These are phyloP conservation scores for Craniophora ligustri DNA, from an alignment of 2,888 invertebrate genomes.

Conservation along the genomic window DNA sequence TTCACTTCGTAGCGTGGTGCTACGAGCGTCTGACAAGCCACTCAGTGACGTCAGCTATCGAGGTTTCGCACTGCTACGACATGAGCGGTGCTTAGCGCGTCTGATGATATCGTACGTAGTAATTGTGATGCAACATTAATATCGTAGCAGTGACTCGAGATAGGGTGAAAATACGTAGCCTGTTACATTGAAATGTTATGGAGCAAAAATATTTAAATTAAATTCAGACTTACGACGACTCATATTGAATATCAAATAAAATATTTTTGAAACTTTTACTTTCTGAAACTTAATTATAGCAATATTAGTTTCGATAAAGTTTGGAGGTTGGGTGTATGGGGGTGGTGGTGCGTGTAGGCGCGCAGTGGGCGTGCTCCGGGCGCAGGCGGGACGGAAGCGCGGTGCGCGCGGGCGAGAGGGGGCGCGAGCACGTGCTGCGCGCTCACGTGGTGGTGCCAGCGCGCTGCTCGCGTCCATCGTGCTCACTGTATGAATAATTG, in stretches of 20 bases:
- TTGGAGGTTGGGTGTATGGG: constrained; percentile 47
- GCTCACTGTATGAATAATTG: constrained; percentile 87
- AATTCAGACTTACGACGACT: not conserved
- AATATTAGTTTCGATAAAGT: constrained; percentile 46
- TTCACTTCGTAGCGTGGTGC: constrained; percentile 63
- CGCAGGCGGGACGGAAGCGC: constrained; percentile 64
- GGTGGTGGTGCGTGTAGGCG: constrained; percentile 63
- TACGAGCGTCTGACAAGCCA: constrained; percentile 54
- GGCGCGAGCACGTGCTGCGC: constrained; percentile 84
- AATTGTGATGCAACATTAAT: constrained; percentile 33
- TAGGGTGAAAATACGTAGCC: not conserved
- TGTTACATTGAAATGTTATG: not conserved
- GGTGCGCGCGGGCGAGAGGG: constrained; percentile 65
- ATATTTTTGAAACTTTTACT: constrained; percentile 36
- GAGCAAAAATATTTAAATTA: not conserved
- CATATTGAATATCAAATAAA: not conserved
- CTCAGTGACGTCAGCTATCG: constrained; percentile 60
- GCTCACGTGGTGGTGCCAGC: constrained; percentile 84
- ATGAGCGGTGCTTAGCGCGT: constrained; percentile 33
- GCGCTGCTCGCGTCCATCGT: constrained; percentile 77
- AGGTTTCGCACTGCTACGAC: constrained; percentile 54
- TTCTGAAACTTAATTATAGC: constrained; percentile 39
- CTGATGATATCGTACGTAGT: constrained; percentile 19
- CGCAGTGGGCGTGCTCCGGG: constrained; percentile 67
- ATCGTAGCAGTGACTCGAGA: constrained; percentile 1